Percentiles rank a stretch among this genome's conserved stretches.
phyloP scores from a whole-genome alignment of 2,113 vertebrate genomes.

The Microtus montanus region DNA sequence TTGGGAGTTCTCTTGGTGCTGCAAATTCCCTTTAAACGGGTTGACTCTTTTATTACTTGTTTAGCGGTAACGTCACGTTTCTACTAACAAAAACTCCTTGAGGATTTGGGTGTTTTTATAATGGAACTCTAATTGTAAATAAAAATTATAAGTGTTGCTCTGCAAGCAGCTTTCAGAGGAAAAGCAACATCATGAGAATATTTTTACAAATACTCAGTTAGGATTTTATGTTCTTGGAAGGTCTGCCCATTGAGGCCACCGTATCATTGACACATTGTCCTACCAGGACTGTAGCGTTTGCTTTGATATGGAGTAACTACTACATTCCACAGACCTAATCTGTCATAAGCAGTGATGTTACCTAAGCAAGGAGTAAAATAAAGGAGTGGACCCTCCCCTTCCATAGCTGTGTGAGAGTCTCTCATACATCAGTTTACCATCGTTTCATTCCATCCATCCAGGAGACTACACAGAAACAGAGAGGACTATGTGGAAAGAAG shows the following conservation, averaged over 20 bases:
- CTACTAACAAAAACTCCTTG: conserved; percentile 92
- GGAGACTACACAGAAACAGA: conserved; percentile 97
- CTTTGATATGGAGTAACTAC: conserved; percentile 91
- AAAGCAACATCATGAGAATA: conserved; percentile 87
- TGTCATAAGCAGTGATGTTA: conserved; percentile 99
- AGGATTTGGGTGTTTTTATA: conserved; percentile 87
- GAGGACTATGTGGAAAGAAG: conserved; percentile 99
- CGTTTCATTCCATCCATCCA: conserved; percentile 99
- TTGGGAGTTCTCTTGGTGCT: conserved; percentile 85
- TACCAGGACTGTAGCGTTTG: conserved; percentile 95
- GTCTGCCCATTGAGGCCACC: conserved; percentile 90
- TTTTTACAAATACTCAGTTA: conserved; percentile 87
- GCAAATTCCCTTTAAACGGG: conserved; percentile 91
- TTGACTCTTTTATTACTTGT: conserved; percentile 99
- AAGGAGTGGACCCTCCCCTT: conserved; percentile 99
- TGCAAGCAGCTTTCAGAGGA: conserved; percentile 89
- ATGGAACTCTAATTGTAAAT: conserved; percentile 86
- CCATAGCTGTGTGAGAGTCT: conserved; percentile 96
- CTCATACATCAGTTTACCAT: conserved; percentile 97
- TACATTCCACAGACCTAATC: conserved; percentile 91
- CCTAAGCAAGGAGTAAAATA: conserved; percentile 99
- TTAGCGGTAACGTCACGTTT: conserved; percentile 99
- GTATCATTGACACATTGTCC: conserved; percentile 94
- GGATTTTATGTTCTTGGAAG: conserved; percentile 93
- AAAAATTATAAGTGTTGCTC: conserved; percentile 88